phyloP scores from a whole-genome alignment of 2,797 vertebrate species.

The Scolopax bukidnonensis region DNA sequence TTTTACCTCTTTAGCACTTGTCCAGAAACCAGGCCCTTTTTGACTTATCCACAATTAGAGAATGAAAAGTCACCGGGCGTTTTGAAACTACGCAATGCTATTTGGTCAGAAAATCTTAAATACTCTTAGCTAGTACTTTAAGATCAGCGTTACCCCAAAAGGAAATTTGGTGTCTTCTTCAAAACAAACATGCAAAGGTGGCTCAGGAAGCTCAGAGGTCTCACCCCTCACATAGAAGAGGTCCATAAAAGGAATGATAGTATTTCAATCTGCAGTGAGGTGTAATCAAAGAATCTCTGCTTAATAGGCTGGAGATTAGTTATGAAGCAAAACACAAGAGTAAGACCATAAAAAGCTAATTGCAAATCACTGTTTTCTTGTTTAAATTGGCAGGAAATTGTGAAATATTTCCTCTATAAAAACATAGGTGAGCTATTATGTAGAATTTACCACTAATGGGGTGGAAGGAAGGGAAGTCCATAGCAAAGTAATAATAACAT shows the following conservation, averaged over 20 bases:
- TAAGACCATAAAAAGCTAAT: slow-evolving; percentile 52
- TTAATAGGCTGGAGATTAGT: slow-evolving; percentile 28
- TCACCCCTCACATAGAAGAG: rapidly evolving
- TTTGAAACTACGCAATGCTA: background rate
- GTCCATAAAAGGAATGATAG: background rate
- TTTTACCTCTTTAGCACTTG: background rate
- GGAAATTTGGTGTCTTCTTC: background rate
- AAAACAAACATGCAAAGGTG: background rate
- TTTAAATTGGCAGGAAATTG: slow-evolving; percentile 49
- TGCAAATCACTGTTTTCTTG: slow-evolving; percentile 57
- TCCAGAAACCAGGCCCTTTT: background rate
- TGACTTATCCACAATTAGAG: background rate
- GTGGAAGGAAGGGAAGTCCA: background rate
- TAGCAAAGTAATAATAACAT: background rate
- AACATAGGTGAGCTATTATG: slow-evolving; percentile 13
- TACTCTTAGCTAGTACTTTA: background rate
- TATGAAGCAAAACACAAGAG: slow-evolving; percentile 36
- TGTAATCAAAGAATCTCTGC: slow-evolving; percentile 23
- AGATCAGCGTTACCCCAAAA: background rate
- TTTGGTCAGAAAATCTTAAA: background rate
- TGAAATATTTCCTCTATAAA: slow-evolving; percentile 50
- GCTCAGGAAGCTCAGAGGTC: background rate
- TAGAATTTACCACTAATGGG: background rate
- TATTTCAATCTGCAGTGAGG: background rate
- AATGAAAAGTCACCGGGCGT: background rate